Evolutionary conservation across 2,888 invertebrate species (phyloP).

Genomic region (Colletes collaris): DNA sequence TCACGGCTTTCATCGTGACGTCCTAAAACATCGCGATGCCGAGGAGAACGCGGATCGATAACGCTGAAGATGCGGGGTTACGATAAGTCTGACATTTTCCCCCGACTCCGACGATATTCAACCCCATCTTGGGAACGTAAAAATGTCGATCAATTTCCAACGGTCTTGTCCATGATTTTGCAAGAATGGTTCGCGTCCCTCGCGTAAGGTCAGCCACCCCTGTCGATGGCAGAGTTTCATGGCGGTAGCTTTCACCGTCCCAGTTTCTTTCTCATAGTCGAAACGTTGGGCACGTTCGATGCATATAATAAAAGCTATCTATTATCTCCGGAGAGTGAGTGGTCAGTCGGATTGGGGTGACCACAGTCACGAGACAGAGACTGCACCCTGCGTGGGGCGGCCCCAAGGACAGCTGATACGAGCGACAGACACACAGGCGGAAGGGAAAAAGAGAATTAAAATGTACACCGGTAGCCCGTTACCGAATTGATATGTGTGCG

Average conservation of each 20-base stretch:
- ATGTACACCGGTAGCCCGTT: conserved; percentile 77
- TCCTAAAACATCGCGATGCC: conserved; percentile 71
- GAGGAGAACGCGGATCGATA: conserved; percentile 70
- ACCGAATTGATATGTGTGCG: conserved; percentile 71
- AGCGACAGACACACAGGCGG: conserved; percentile 41
- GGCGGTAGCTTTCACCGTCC: conserved; percentile 2
- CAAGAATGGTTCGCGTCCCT: too few relatives aligned
- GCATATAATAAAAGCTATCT: conserved; percentile 58
- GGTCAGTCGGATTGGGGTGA: conserved; percentile 62
- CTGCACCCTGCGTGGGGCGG: conserved; percentile 34
- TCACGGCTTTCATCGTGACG: conserved; percentile 62
- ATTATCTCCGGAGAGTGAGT: conserved; percentile 46
- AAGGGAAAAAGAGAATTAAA: conserved; percentile 67
- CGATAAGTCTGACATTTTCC: conserved; percentile 71
- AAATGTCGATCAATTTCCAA: too few relatives aligned
- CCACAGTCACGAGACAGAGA: conserved; percentile 41
- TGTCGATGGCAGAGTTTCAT: background rate
- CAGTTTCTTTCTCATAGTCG: conserved; percentile 25
- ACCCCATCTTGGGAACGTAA: too few relatives aligned
- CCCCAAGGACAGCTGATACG: conserved; percentile 75
- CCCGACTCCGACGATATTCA: conserved; percentile 18
- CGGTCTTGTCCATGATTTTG: too few relatives aligned
- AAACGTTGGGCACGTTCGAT: conserved; percentile 6
- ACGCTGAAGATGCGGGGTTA: conserved; percentile 70
- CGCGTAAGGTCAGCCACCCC: background rate